Conservation (phyloP, 2,888 invertebrate species). For the Acronicta alni region DNA sequence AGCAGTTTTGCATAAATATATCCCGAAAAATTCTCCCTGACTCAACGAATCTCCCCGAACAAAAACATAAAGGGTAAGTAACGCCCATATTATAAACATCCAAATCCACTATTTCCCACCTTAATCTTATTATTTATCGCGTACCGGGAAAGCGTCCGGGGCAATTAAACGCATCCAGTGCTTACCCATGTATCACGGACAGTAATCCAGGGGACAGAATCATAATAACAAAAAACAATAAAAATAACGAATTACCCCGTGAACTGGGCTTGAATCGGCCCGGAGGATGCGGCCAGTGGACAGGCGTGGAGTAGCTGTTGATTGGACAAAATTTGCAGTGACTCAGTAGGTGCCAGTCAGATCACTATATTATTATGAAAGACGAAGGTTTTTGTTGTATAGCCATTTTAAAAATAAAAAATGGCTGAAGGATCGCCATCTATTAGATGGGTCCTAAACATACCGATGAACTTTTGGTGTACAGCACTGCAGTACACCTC, state of each 20-base stretch:
- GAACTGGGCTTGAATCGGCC: conserved; percentile 82
- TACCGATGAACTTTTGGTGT: too few species aligned
- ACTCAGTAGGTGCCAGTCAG: too few species aligned
- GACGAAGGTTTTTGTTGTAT: too few species aligned
- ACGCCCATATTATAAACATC: conserved; percentile 62
- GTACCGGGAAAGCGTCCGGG: conserved; percentile 76
- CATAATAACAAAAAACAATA: conserved; percentile 90
- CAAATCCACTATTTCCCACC: conserved; percentile 76
- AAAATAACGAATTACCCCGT: conserved; percentile 88
- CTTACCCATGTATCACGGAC: conserved; percentile 82
- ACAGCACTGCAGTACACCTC: too few species aligned
- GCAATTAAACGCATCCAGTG: conserved; percentile 88
- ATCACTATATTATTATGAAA: too few species aligned
- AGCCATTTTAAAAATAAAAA: too few species aligned
- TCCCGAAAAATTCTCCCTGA: not conserved
- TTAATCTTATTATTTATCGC: conserved; percentile 87
- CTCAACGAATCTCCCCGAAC: conserved; percentile 17
- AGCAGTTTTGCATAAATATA: not conserved
- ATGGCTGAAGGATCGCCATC: too few species aligned
- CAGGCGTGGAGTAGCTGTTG: conserved; percentile 60
- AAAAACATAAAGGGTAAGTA: conserved; percentile 54
- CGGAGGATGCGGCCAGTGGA: conserved; percentile 63
- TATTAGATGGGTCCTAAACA: too few species aligned
- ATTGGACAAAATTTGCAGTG: conserved; percentile 1
- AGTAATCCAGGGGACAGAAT: conserved; percentile 87